Conservation (phyloP, 2,888 invertebrate species). For the Drosophila suboccidentalis region DNA sequence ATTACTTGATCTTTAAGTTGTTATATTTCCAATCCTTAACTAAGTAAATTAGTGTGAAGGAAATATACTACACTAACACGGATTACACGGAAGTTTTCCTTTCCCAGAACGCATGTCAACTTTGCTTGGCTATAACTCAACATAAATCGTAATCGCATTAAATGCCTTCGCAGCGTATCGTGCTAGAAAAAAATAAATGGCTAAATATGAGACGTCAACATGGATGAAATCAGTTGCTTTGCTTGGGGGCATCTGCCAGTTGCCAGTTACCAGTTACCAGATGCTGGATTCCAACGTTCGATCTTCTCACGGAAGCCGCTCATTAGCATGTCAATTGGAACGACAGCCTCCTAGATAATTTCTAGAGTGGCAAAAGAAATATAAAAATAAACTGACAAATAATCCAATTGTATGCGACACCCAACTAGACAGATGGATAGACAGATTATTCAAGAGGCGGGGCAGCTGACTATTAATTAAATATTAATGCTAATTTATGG, state of each 20-base stretch:
- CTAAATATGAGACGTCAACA: constrained; percentile 63
- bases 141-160: constrained; percentile 70
- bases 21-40: neutral
- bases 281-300: constrained; percentile 16
- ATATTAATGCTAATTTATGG: constrained; percentile 71
- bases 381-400: constrained; percentile 49
- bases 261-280: constrained; percentile 2
- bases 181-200: constrained; percentile 38
- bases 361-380: constrained; percentile 33
- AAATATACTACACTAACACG: neutral
- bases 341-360: constrained; percentile 22
- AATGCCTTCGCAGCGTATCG: constrained; percentile 30
- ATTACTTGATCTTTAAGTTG: neutral
- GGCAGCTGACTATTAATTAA: constrained; percentile 57
- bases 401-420: constrained; percentile 71
- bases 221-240: constrained; percentile 43
- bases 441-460: constrained; percentile 5
- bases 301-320: constrained; percentile 79
- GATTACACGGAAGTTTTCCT: neutral
- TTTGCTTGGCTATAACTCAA: constrained; percentile 44
- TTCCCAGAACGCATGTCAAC: constrained; percentile 57
- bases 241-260: constrained; percentile 12
- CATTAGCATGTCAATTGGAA: constrained; percentile 75
- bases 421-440: constrained; percentile 31
- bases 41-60: neutral